Base-by-base conservation (phyloP, 2,888 invertebrate genomes). In the Lordiphosa fenestrarum region DNA sequence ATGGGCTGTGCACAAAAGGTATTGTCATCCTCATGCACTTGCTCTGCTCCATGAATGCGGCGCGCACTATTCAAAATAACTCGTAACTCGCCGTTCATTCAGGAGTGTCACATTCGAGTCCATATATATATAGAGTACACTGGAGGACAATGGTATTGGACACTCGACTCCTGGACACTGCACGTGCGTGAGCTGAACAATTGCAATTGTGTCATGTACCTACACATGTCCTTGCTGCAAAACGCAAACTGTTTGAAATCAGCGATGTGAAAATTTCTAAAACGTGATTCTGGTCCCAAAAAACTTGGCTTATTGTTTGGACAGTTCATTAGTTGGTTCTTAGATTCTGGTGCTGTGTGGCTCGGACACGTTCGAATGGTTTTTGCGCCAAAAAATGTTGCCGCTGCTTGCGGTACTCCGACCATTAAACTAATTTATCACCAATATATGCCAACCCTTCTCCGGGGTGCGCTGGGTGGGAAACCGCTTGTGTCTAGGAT, bases 361-460 rank as follows among this genome's bases (percentile, higher is more conserved):
- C 38, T 44, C 25, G 48, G 75, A 71, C 77, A 78, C 77, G 77
- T 78, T 62, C 58, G 9, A 30, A 57, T 54, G 60, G 37, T 53
- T 70, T 82, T 78, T 58, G 77, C 80, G 80, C 80, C 80, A 85
- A 75, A 80, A 77, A 41, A 37, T 15, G 1, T 15, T 15, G 63
- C 65, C 62, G 56, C 50, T 68, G 59, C 63, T 42, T 56, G 65
- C 46, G 59, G 63, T 63, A 50, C 50, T 66, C 54, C 57, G 48
- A 72, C 73, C 77, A 81, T 81, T 85, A 81, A 85, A 81, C 80
- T 81, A 81, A 81, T 81, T 81, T 81, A 81, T 81, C 84, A 85
- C 80, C 85, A 81, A 78, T 84, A 81, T 78, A 82, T 75, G 75
- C 67, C 84, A 74, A 54, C 47, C 57, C 30, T 57, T 51, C 52